phyloP scores from a whole-genome alignment of 2,888 invertebrate genomes.

The Cephus sareptanus region DNA sequence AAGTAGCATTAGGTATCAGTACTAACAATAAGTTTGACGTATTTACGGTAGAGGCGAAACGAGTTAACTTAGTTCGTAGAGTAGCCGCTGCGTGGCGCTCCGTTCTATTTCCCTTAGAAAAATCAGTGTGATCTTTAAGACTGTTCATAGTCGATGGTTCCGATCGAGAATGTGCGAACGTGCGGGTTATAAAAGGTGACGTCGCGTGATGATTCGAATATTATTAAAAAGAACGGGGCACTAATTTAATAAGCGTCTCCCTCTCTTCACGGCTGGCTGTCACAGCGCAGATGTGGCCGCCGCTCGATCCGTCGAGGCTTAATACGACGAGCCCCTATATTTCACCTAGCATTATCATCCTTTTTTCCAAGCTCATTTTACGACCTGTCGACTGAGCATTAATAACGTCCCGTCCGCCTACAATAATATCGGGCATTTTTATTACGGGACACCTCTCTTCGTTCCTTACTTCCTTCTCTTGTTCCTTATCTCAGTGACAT shows the following conservation, averaged over 20 bases:
- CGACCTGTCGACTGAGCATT: conserved; percentile 57
- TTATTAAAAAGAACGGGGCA: conserved; percentile 22
- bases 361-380: conserved; percentile 51
- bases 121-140: background rate
- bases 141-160: background rate
- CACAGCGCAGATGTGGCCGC: conserved; percentile 49
- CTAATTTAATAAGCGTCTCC: conserved; percentile 51
- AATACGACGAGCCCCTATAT: conserved; percentile 46
- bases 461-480: background rate
- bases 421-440: conserved; percentile 36
- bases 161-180: background rate
- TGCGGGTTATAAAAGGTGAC: background rate
- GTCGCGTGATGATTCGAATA: conserved; percentile 17
- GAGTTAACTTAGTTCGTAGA: background rate
- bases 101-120: background rate
- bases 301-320: conserved; percentile 30
- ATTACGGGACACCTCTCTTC: background rate
- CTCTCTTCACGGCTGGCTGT: conserved; percentile 38
- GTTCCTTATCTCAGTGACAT: background rate
- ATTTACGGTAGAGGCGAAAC: background rate
- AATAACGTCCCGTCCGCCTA: conserved; percentile 48
- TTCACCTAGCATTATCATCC: conserved; percentile 55
- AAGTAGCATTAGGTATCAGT: background rate
- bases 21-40: background rate
- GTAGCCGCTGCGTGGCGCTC: background rate